phyloP scores from a whole-genome alignment of 2,113 vertebrate species.

The Rhynchopsitta pachyrhyncha region DNA sequence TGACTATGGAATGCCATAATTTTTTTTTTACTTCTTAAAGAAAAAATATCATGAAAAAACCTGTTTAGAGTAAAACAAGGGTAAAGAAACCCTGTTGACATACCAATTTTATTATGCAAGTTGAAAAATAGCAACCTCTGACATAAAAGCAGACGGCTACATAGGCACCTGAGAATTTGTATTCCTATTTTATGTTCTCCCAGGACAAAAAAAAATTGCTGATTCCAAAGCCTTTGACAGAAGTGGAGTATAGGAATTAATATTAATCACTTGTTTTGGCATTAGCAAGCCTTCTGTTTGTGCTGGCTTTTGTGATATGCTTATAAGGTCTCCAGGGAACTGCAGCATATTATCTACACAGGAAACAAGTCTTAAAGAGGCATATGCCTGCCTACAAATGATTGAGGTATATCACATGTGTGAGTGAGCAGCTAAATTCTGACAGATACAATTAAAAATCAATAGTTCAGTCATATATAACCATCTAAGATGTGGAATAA shows the following conservation, averaged over 20 bases:
- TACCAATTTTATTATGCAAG: not conserved
- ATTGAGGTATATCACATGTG: not conserved
- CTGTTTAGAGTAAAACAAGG: not conserved
- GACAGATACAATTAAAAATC: conserved; percentile 56
- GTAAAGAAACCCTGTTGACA: not conserved
- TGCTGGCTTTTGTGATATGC: conserved; percentile 66
- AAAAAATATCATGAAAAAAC: not conserved
- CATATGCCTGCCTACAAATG: conserved; percentile 9
- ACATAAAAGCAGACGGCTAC: not conserved
- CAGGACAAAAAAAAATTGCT: conserved; percentile 41
- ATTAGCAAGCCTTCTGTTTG: conserved; percentile 56
- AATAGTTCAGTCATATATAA: not conserved
- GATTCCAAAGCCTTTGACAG: conserved; percentile 46
- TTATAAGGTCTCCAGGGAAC: conserved; percentile 29
- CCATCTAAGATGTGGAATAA: not conserved
- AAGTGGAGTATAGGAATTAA: conserved; percentile 62
- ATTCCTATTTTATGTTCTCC: conserved; percentile 28
- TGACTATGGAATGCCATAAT: not conserved
- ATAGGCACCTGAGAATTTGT: not conserved
- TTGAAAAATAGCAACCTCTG: not conserved
- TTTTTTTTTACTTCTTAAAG: not conserved
- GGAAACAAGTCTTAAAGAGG: conserved; percentile 37
- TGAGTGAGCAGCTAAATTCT: conserved; percentile 34
- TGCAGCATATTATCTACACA: conserved; percentile 27
- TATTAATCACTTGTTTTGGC: conserved; percentile 70